Conservation (phyloP, 2,797 vertebrate species). For the Enteromius unitaeniatus region DNA sequence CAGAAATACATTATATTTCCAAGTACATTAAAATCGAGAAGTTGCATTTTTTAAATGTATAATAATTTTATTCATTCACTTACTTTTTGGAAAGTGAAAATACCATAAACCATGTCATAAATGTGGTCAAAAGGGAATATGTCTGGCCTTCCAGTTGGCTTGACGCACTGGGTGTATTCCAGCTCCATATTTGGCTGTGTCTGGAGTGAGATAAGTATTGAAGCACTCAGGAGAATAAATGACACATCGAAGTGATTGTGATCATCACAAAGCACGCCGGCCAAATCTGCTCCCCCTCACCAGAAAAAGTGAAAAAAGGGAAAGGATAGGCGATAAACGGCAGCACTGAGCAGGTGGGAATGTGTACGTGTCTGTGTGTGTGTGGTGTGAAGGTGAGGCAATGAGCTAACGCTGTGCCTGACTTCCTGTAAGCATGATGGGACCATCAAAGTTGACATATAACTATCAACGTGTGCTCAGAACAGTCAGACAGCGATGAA, state of each 20-base stretch:
- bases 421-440: slow-evolving; percentile 56
- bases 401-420: slow-evolving; percentile 27
- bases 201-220: slow-evolving; percentile 46
- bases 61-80: background rate
- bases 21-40: background rate
- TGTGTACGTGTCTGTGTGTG: slow-evolving; percentile 33
- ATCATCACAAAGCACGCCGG: slow-evolving; percentile 42
- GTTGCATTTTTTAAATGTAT: background rate
- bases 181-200: slow-evolving; percentile 39
- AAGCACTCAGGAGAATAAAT: slow-evolving; percentile 42
- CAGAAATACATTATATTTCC: background rate
- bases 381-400: slow-evolving; percentile 22
- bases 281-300: slow-evolving; percentile 52
- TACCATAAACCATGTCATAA: background rate
- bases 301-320: slow-evolving; percentile 32
- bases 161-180: slow-evolving; percentile 4
- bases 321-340: slow-evolving; percentile 34
- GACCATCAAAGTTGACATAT: slow-evolving; percentile 57
- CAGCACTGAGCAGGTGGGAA: slow-evolving; percentile 24
- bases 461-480: slow-evolving; percentile 42
- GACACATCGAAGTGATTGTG: slow-evolving; percentile 55
- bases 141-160: background rate
- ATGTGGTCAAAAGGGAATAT: slow-evolving; percentile 9
- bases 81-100: background rate
- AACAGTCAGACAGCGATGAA: slow-evolving; percentile 37